phyloP scores from a whole-genome alignment of 2,113 vertebrate species.

The Nesoenas mayeri region DNA sequence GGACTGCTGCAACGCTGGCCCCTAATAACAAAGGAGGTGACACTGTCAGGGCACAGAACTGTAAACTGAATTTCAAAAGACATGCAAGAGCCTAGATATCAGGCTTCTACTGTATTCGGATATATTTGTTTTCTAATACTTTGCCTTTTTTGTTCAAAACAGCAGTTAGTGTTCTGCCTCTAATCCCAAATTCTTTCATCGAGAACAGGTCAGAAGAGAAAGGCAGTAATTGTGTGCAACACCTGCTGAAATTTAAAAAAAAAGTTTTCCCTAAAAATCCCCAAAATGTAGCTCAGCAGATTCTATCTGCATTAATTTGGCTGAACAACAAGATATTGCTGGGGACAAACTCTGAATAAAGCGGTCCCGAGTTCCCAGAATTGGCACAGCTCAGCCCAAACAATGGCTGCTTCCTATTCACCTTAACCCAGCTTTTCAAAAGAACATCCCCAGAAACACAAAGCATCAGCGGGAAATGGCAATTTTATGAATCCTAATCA shows the following conservation, averaged over 20 bases:
- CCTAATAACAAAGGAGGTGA: constrained; percentile 72
- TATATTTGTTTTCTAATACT: constrained; percentile 45
- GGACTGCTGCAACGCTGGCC: constrained; percentile 45
- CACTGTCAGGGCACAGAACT: constrained; percentile 19
- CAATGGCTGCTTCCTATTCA: constrained; percentile 81
- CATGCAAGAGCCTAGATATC: background rate
- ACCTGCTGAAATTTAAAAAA: constrained; percentile 70
- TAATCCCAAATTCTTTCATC: constrained; percentile 54
- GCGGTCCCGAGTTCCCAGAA: constrained; percentile 70
- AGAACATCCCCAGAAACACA: constrained; percentile 82
- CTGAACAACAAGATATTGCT: constrained; percentile 71
- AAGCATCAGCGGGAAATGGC: constrained; percentile 84
- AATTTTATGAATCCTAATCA: constrained; percentile 88
- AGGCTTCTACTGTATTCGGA: background rate
- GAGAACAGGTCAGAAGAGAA: constrained; percentile 51
- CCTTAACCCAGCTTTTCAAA: constrained; percentile 81
- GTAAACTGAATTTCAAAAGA: constrained; percentile 65
- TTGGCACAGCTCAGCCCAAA: constrained; percentile 77
- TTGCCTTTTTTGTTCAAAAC: constrained; percentile 46
- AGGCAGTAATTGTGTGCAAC: constrained; percentile 47
- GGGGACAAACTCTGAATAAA: constrained; percentile 72
- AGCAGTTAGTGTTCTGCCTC: constrained; percentile 29
- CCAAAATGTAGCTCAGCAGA: constrained; percentile 66
- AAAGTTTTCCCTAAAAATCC: constrained; percentile 45
- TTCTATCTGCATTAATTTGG: constrained; percentile 75